A percentile compares a stretch with the other conserved stretches of the same genome.
Conservation (phyloP, 2,888 invertebrate genomes). For the Lycaena phlaeas region DNA sequence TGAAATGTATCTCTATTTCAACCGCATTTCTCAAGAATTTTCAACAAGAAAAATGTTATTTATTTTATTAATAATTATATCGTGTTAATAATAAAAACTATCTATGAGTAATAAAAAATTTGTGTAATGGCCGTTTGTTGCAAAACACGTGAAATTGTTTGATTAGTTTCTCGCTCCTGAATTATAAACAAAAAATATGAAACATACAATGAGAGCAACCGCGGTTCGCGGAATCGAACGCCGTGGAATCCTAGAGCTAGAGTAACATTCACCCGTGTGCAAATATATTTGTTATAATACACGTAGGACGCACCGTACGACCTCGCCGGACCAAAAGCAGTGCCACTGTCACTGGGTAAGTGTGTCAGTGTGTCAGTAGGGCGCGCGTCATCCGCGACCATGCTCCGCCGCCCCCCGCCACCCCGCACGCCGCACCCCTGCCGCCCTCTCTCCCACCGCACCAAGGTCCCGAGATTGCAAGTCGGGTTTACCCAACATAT, state of each 20-base stretch:
- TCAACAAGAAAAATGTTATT: too few relatives aligned
- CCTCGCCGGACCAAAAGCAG: conserved; percentile 69
- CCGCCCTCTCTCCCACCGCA: conserved; percentile 35
- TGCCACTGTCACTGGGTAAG: conserved; percentile 72
- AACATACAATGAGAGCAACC: too few relatives aligned
- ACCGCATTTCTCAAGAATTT: too few relatives aligned
- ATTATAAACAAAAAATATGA: too few relatives aligned
- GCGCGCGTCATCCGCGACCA: conserved; percentile 68
- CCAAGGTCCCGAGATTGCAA: conserved; percentile 64
- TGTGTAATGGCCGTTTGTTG: too few relatives aligned
- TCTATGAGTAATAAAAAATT: too few relatives aligned
- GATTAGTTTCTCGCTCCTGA: too few relatives aligned
- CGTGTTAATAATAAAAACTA: too few relatives aligned
- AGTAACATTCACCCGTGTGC: conserved; percentile 16
- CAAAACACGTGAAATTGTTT: too few relatives aligned
- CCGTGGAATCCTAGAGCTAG: background rate
- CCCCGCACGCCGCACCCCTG: conserved; percentile 24
- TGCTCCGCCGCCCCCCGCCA: conserved; percentile 36
- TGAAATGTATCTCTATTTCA: too few relatives aligned
- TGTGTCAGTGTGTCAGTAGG: conserved; percentile 72
- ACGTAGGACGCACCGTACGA: conserved; percentile 58
- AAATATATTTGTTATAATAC: conserved; percentile 31
- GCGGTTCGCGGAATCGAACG: background rate
- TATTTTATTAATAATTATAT: too few relatives aligned
- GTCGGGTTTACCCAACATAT: conserved; percentile 39